Conservation (phyloP, 2,888 invertebrate genomes). For the Nasonovia ribisnigri region DNA sequence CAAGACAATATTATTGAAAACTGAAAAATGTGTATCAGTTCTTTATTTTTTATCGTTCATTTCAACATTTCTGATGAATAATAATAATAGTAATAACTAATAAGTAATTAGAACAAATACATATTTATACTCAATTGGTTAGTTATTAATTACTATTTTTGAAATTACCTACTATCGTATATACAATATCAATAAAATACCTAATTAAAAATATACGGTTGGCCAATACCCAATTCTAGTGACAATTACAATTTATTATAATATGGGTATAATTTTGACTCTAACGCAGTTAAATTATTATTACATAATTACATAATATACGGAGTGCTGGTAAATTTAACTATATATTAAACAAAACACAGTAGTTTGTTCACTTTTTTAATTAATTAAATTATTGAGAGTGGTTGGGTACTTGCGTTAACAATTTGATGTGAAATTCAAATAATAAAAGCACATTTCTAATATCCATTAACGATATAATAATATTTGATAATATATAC, state of each 20-base stretch:
- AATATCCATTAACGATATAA: not conserved
- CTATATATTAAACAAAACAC: not conserved
- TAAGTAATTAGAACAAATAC: too few relatives aligned
- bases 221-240: not conserved
- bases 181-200: not conserved
- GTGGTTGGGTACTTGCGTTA: not conserved
- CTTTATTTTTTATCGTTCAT: not conserved
- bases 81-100: not conserved
- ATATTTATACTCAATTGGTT: not conserved
- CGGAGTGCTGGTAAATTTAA: not conserved
- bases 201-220: not conserved
- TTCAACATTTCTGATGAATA: too few relatives aligned
- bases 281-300: not conserved
- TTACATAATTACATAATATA: not conserved
- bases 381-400: not conserved
- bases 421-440: not conserved
- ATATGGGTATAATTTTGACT: too few relatives aligned
- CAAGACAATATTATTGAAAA: not conserved
- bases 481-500: not conserved
- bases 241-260: not conserved
- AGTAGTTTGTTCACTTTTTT: not conserved
- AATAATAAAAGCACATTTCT: not conserved
- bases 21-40: not conserved
- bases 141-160: not conserved
- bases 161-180: too few relatives aligned